Percentiles rank a stretch among this genome's conserved stretches.
These are phyloP conservation scores for Lepus timidus DNA, from an alignment of 2,113 vertebrate species.

Conservation along the genomic window DNA sequence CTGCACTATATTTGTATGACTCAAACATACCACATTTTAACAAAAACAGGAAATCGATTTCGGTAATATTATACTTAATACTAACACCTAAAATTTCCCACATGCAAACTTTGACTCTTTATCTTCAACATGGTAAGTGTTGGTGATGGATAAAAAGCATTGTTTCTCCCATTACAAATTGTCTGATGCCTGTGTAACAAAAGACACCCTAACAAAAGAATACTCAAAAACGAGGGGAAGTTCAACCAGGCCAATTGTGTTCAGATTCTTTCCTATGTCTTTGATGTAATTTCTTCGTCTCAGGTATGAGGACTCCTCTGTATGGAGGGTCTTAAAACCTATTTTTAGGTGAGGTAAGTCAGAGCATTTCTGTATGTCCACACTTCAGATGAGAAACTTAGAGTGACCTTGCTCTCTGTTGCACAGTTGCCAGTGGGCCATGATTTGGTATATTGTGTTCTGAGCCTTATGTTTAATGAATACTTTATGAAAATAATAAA, in stretches of 20 bases:
- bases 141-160: neutral
- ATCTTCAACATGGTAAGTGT: neutral
- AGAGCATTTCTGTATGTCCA: neutral
- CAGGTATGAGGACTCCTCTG: neutral
- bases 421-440: neutral
- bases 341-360: neutral
- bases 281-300: neutral
- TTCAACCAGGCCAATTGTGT: neutral
- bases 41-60: conserved; percentile 17
- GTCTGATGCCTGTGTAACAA: neutral
- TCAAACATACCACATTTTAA: neutral
- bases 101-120: neutral
- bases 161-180: neutral
- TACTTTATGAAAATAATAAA: neutral
- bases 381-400: neutral
- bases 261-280: neutral
- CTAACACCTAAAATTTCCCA: conserved; percentile 16
- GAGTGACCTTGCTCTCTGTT: neutral
- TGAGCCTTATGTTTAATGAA: neutral
- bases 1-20: conserved; percentile 32
- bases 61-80: neutral
- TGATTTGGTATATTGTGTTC: neutral
- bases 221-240: too few species aligned
- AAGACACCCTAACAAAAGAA: neutral
- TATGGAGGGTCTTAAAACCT: neutral